Evolutionary conservation across 2,113 vertebrate species (phyloP), one percentile per base, ranked within the genome.

Genomic region (Camelus dromedarius): DNA sequence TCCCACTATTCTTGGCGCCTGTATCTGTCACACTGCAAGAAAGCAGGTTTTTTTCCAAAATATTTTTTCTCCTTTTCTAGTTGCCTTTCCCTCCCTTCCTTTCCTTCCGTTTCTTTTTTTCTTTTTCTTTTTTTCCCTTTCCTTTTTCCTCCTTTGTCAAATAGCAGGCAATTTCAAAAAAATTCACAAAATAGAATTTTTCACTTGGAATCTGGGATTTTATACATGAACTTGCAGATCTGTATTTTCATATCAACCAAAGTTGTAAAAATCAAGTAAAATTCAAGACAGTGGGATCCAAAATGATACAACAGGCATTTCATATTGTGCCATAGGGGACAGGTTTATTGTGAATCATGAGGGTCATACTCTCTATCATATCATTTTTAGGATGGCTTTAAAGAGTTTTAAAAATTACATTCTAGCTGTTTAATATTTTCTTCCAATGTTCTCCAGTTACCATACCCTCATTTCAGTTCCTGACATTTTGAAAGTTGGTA

Each of bases 221-320:
- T 93, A 91, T 96, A 85, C 5, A 5, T 96, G 42, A 79, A 97
- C 90, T 84, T 89, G 72, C n/a, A 93, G 38, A 82, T 86, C 80
- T 5, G 1, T 96, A 75, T 96, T 96, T 95, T 97, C 0, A 1
- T 97, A 93, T 95, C 93, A 98, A 97, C 92, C 30, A 62, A 95
- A 94, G 69, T 97, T 97, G 95, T 97, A 95, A 97, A 97, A 83
- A 48, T 58, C 73, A 97, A 70, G 66, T 46, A 86, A 35, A 96
- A 97, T 98, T 96, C 93, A 97, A 95, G 97, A 95, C 75, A 87
- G 66, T 93, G 69, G 73, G 95, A 70, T 50, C 24, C 76, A 93
- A 97, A 96, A 96, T 97, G 22, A 97, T 85, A 93, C 35, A 92
- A 7, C 0, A 95, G 96, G 80, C 58, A 66, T 87, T 91, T 95